Evolutionary conservation across 2,888 invertebrate species (phyloP).

Genomic region (Napeogenes inachia): DNA sequence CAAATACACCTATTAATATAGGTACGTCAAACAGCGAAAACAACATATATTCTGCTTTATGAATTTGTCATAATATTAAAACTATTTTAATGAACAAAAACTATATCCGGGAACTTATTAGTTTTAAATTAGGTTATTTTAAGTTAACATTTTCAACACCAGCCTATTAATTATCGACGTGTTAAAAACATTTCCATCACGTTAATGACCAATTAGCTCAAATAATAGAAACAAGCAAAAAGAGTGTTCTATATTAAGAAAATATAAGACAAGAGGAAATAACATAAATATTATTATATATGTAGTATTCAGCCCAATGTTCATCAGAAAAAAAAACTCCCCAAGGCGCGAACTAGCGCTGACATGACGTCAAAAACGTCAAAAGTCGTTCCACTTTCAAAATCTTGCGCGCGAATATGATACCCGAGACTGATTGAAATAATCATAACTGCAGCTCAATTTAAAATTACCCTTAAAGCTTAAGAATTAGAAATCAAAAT

Average conservation of each 20-base stretch:
- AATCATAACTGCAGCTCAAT: not conserved
- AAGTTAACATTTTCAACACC: not conserved
- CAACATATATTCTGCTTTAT: too few relatives aligned
- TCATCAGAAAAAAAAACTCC: not conserved
- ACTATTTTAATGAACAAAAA: too few relatives aligned
- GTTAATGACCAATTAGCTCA: not conserved
- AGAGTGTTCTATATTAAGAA: too few relatives aligned
- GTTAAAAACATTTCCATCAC: not conserved
- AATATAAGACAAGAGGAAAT: too few relatives aligned
- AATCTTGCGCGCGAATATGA: slow-evolving; percentile 36
- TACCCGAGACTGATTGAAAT: slow-evolving; percentile 30
- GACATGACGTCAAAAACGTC: slow-evolving; percentile 50
- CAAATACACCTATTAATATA: too few relatives aligned
- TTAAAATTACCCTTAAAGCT: not conserved
- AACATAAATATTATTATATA: too few relatives aligned
- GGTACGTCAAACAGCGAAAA: too few relatives aligned
- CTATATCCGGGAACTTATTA: not conserved
- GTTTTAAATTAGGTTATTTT: not conserved
- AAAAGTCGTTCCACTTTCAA: slow-evolving; percentile 46
- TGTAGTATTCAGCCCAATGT: too few relatives aligned
- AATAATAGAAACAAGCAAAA: too few relatives aligned
- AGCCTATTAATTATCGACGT: not conserved
- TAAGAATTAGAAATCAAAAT: slow-evolving; percentile 10
- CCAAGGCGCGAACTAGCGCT: slow-evolving; percentile 3
- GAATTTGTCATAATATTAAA: too few relatives aligned